phyloP scores from a whole-genome alignment of 2,113 vertebrate species.

The Megaceryle maxima region DNA sequence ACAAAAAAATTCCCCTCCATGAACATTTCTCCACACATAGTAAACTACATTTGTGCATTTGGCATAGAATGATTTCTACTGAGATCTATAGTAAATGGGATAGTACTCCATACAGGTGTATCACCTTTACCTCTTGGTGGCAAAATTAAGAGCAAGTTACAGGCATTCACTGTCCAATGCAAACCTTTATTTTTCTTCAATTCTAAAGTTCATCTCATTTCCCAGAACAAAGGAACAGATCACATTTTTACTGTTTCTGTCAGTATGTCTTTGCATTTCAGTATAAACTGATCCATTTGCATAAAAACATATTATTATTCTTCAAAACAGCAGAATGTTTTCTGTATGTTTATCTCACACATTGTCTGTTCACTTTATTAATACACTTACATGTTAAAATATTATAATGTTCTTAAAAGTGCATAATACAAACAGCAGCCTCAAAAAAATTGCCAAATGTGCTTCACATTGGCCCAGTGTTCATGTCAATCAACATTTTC shows the following conservation, averaged over 20 bases:
- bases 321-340: slow-evolving; percentile 61
- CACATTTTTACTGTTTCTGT: neutral
- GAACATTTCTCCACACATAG: neutral
- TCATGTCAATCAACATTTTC: neutral
- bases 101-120: neutral
- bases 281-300: neutral
- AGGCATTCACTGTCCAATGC: neutral
- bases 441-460: neutral
- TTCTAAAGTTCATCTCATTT: neutral
- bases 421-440: neutral
- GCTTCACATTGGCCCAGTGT: neutral
- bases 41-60: neutral
- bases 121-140: neutral
- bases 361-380: slow-evolving; percentile 48
- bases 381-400: slow-evolving; percentile 6
- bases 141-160: neutral
- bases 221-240: neutral
- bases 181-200: neutral
- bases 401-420: neutral
- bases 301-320: slow-evolving; percentile 19
- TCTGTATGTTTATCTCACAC: slow-evolving; percentile 51
- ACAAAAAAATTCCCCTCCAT: neutral
- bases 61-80: neutral
- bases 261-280: neutral
- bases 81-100: neutral